Evolutionary conservation across 2,113 vertebrate genomes (phyloP).

Genomic region (Nesoenas mayeri): DNA sequence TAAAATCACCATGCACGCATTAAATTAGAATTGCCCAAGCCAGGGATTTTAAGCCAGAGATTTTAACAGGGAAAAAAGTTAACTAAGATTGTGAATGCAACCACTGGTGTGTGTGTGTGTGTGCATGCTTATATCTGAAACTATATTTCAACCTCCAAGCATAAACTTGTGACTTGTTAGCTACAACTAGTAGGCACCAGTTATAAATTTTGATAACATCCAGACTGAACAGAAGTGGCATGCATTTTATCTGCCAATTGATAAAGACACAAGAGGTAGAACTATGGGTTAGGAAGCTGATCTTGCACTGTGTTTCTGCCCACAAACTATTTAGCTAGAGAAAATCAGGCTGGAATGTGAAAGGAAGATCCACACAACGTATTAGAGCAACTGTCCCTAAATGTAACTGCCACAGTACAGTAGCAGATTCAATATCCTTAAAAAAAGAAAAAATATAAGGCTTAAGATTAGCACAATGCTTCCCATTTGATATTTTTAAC

Average conservation of each 20-base stretch:
- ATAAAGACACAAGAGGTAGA: background rate
- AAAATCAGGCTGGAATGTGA: background rate
- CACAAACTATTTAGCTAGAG: background rate
- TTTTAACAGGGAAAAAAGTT: background rate
- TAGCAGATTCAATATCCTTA: background rate
- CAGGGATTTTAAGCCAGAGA: background rate
- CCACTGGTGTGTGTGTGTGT: background rate
- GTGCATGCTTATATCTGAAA: background rate
- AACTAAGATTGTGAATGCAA: background rate
- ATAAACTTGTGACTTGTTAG: background rate
- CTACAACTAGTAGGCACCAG: background rate
- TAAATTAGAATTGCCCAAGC: background rate
- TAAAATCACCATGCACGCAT: background rate
- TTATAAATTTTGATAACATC: background rate
- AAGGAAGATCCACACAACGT: background rate
- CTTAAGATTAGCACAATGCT: background rate
- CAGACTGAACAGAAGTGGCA: background rate
- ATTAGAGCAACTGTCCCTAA: background rate
- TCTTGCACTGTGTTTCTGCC: background rate
- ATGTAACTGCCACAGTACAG: background rate
- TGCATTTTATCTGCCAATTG: background rate
- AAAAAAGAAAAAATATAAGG: background rate
- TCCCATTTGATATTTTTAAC: background rate
- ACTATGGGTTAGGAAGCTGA: accelerated
- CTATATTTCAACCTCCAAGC: background rate